Percentiles rank a stretch among this genome's conserved stretches.
phyloP scores from a whole-genome alignment of 2,113 vertebrate species.

The Gallinago jamesoni region DNA sequence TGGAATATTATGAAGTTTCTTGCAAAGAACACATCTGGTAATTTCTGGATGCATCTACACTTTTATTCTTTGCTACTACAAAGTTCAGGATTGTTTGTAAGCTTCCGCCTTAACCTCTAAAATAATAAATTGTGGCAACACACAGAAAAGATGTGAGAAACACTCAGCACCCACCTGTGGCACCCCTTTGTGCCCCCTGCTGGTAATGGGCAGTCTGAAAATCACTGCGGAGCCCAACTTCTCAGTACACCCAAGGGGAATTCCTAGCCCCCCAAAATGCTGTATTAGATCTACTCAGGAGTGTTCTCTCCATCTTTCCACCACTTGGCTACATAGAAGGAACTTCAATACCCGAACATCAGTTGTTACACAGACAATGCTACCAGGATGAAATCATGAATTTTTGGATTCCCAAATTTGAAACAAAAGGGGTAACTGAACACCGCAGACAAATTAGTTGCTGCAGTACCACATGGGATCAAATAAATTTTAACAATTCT shows the following conservation, averaged over 20 bases:
- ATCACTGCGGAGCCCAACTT: neutral
- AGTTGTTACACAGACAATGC: neutral
- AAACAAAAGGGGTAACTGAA: neutral
- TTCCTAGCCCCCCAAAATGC: neutral
- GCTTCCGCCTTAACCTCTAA: neutral
- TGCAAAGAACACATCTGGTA: neutral
- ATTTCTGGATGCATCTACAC: neutral
- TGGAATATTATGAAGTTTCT: neutral
- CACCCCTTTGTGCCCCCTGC: neutral
- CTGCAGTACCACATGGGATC: neutral
- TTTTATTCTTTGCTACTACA: neutral
- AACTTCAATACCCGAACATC: neutral
- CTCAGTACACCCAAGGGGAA: neutral
- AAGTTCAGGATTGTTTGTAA: neutral
- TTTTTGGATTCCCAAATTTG: neutral
- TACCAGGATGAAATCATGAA: neutral
- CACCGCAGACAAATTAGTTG: neutral
- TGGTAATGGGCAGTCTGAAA: neutral
- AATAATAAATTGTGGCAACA: neutral
- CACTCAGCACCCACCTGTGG: neutral
- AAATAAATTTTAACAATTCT: neutral
- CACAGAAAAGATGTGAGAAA: neutral
- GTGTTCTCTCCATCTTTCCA: neutral
- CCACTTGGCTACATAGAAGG: fast-evolving
- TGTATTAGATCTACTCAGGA: neutral